Conservation (phyloP, 2,113 vertebrate species). For the Limnothrissa miodon region DNA sequence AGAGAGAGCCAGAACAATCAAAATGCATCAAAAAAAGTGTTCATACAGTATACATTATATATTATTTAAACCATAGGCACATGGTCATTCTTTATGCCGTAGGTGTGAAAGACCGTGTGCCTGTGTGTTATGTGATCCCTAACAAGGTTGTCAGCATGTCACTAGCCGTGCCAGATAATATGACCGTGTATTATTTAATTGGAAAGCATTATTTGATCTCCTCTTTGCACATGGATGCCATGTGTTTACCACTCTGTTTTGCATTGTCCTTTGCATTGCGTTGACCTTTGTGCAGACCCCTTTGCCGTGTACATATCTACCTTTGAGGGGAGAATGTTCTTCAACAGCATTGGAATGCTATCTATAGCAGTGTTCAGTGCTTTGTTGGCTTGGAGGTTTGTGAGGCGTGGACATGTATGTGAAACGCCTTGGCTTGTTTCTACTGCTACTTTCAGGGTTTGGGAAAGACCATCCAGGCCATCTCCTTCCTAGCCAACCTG, state of each 20-base stretch:
- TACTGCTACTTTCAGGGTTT: constrained; percentile 65
- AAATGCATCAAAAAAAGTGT: neutral
- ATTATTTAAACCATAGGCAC: neutral
- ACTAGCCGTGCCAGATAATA: too few species aligned
- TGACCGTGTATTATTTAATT: neutral
- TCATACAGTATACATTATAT: neutral
- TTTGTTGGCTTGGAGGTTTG: too few species aligned
- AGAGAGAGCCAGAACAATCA: neutral
- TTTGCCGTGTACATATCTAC: neutral
- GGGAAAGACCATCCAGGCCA: constrained; percentile 88
- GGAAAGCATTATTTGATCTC: too few species aligned
- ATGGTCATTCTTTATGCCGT: neutral
- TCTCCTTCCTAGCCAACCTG: constrained; percentile 82
- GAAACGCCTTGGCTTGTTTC: neutral
- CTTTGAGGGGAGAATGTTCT: neutral
- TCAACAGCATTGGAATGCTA: too few species aligned
- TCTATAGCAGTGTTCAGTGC: neutral
- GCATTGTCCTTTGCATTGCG: too few species aligned
- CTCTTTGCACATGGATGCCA: neutral
- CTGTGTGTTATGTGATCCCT: neutral
- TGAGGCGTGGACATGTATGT: neutral
- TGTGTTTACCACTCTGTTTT: neutral
- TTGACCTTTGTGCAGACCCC: neutral
- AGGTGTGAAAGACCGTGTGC: neutral
- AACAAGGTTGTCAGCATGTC: neutral